Conservation (phyloP, 2,113 vertebrate species). For the Platysteira castanea region DNA sequence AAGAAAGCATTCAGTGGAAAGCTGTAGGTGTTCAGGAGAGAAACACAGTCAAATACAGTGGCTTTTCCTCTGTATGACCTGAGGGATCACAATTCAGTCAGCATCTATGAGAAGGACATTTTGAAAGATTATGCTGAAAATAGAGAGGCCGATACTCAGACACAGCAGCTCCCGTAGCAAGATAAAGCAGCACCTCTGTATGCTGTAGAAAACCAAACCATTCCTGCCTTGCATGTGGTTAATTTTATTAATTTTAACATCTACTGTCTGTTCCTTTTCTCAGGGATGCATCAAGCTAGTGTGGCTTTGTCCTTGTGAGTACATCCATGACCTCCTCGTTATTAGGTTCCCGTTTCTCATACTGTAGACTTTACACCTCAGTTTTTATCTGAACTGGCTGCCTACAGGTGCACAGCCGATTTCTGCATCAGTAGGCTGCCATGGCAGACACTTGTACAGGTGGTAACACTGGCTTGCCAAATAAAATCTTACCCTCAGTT, state of each 20-base stretch:
- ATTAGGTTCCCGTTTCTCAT: neutral
- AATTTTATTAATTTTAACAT: neutral
- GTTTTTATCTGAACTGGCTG: neutral
- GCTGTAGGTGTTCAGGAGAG: neutral
- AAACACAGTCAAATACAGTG: neutral
- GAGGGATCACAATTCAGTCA: neutral
- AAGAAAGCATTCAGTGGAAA: neutral
- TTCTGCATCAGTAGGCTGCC: neutral
- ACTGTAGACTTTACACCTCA: neutral
- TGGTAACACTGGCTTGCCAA: neutral
- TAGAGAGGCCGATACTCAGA: rapidly evolving
- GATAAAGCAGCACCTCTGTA: neutral
- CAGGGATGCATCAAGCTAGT: neutral
- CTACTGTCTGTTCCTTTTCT: neutral
- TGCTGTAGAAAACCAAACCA: neutral
- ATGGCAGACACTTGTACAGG: neutral
- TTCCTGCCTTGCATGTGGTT: rapidly evolving
- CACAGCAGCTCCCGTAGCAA: neutral
- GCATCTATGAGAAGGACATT: neutral
- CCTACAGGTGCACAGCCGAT: neutral
- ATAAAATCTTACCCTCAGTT: neutral
- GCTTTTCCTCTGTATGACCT: neutral
- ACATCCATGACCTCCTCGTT: neutral
- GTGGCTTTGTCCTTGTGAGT: neutral
- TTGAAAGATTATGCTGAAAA: neutral